Conservation (phyloP, 2,113 vertebrate species). For the Acrocephalus arundinaceus region DNA sequence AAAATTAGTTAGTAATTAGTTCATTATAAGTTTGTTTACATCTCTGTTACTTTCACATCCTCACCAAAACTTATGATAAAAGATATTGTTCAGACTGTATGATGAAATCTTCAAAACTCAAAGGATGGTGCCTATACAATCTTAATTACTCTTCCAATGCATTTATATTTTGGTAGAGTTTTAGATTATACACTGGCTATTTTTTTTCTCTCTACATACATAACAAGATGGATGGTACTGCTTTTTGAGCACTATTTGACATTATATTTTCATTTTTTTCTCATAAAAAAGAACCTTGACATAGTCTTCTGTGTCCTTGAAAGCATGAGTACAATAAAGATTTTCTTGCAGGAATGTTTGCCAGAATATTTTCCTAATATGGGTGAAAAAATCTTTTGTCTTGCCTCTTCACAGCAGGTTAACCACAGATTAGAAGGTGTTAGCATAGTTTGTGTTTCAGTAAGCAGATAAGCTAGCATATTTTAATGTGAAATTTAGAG, state of each 20-base stretch:
- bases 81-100: neutral
- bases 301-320: neutral
- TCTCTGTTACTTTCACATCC: neutral
- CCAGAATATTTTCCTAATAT: neutral
- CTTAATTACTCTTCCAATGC: neutral
- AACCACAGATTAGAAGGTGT: neutral
- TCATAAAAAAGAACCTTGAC: neutral
- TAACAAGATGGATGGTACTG: neutral
- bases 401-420: neutral
- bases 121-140: neutral
- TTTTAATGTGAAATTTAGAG: neutral
- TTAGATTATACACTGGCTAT: neutral
- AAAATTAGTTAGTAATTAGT: neutral
- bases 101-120: neutral
- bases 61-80: neutral
- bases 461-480: neutral
- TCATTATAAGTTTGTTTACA: neutral
- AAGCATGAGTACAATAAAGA: neutral
- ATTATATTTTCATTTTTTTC: constrained; percentile 32
- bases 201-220: neutral
- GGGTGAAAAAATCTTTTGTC: neutral
- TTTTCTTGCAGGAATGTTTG: neutral
- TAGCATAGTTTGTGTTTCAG: neutral
- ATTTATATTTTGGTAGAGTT: neutral
- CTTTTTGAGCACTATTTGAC: neutral